Evolutionary conservation across 2,888 invertebrate species (phyloP).

Genomic region (Drosophila sordidapex): DNA sequence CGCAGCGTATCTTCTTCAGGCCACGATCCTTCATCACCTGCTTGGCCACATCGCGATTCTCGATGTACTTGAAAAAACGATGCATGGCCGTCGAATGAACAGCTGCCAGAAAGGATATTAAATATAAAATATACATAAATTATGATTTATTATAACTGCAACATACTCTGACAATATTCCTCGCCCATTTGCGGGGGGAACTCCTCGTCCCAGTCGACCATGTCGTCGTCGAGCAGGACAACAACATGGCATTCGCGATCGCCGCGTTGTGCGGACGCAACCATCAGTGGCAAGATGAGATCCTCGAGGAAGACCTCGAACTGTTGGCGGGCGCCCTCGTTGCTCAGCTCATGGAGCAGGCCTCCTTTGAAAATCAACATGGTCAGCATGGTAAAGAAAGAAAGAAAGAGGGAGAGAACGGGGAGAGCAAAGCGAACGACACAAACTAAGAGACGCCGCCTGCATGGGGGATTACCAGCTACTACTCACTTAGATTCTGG

Average conservation of each 20-base stretch:
- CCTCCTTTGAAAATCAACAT: conserved; percentile 87
- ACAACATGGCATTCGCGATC: conserved; percentile 99
- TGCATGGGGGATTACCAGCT: conserved; percentile 22
- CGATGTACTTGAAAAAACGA: conserved; percentile 99
- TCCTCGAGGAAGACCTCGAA: conserved; percentile 98
- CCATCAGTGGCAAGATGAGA: conserved; percentile 98
- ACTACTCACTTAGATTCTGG: conserved; percentile 94
- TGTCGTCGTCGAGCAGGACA: conserved; percentile 97
- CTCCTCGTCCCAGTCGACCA: conserved; percentile 99
- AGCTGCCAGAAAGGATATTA: conserved; percentile 86
- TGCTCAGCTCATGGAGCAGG: conserved; percentile 98
- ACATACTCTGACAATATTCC: conserved; percentile 97
- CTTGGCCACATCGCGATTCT: conserved; percentile 99
- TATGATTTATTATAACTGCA: neutral
- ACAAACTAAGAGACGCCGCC: conserved; percentile 65
- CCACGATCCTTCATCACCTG: conserved; percentile 99
- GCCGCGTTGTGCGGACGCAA: conserved; percentile 95
- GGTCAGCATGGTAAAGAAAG: conserved; percentile 53
- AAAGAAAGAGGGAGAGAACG: conserved; percentile 32
- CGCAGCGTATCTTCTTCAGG: conserved; percentile 98
- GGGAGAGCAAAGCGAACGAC: conserved; percentile 60
- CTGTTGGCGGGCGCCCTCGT: conserved; percentile 99
- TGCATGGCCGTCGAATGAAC: conserved; percentile 98
- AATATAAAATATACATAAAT: neutral
- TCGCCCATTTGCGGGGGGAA: conserved; percentile 99